These are phyloP conservation scores for Sabatieria punctata DNA, from an alignment of 2,888 invertebrate species.

Conservation along the genomic window DNA sequence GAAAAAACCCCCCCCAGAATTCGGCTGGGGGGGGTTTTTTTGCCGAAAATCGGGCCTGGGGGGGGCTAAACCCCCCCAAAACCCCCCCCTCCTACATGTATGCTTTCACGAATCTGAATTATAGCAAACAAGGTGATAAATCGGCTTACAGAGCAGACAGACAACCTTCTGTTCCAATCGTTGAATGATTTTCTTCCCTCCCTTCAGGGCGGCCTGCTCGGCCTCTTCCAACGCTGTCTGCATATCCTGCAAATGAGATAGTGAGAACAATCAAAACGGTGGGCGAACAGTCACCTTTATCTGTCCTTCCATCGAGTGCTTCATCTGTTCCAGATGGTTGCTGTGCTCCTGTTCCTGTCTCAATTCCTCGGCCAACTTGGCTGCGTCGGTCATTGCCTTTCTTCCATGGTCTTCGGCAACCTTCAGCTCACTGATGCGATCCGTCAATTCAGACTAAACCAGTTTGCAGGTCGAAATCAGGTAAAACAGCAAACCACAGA, in stretches of 20 bases:
- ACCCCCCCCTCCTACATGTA: too few species aligned
- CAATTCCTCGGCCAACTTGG: constrained; percentile 92
- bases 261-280: neutral
- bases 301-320: constrained; percentile 88
- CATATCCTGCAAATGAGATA: neutral
- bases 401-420: constrained; percentile 96
- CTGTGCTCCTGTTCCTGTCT: constrained; percentile 98
- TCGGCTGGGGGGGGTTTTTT: too few species aligned
- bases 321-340: constrained; percentile 90
- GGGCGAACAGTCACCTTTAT: constrained; percentile 58
- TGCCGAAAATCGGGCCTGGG: too few species aligned
- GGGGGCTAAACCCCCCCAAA: too few species aligned
- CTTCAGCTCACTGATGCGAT: constrained; percentile 94
- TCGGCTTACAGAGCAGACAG: neutral
- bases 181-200: constrained; percentile 97
- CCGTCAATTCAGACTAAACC: constrained; percentile 80
- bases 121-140: neutral
- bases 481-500: too few species aligned
- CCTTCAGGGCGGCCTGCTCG: constrained; percentile 85
- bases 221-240: constrained; percentile 86
- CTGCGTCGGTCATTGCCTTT: constrained; percentile 97
- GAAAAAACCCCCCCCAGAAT: too few species aligned
- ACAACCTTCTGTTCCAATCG: too few species aligned
- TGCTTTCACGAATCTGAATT: too few species aligned
- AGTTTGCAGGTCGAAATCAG: too few species aligned